These are phyloP conservation scores for Buphagus erythrorhynchus DNA, from an alignment of 2,797 vertebrate species.

Conservation along the genomic window DNA sequence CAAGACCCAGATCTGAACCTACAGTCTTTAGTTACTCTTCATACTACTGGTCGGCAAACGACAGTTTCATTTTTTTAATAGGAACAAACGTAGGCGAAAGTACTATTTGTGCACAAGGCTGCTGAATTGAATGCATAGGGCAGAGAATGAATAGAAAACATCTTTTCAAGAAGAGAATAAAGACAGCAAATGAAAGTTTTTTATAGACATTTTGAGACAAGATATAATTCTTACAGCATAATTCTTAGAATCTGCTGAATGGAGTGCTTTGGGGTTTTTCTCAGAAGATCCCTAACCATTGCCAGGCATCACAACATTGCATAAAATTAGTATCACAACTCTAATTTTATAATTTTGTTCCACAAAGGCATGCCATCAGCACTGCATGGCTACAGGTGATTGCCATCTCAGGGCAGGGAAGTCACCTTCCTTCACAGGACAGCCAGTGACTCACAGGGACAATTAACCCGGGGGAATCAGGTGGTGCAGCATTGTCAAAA, in stretches of 20 bases:
- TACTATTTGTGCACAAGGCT: neutral
- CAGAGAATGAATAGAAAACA: neutral
- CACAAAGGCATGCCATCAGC: neutral
- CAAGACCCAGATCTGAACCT: neutral
- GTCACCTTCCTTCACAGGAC: neutral
- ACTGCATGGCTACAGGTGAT: neutral
- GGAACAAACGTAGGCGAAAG: neutral
- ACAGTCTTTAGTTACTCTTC: neutral
- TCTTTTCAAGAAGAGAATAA: neutral
- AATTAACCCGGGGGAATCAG: neutral
- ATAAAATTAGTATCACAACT: neutral
- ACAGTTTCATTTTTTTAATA: neutral
- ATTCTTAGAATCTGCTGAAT: neutral
- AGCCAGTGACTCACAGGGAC: neutral
- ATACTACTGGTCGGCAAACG: neutral
- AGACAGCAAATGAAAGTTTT: neutral
- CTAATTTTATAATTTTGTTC: neutral
- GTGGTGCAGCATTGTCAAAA: neutral
- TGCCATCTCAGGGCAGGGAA: neutral
- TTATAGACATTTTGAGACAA: neutral
- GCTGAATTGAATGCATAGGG: neutral
- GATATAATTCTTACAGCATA: neutral
- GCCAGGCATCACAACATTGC: neutral
- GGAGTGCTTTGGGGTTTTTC: accelerated
- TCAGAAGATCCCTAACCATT: accelerated